These are phyloP conservation scores for Dusona sp. DNA, from an alignment of 2,888 invertebrate species.

Conservation along the genomic window DNA sequence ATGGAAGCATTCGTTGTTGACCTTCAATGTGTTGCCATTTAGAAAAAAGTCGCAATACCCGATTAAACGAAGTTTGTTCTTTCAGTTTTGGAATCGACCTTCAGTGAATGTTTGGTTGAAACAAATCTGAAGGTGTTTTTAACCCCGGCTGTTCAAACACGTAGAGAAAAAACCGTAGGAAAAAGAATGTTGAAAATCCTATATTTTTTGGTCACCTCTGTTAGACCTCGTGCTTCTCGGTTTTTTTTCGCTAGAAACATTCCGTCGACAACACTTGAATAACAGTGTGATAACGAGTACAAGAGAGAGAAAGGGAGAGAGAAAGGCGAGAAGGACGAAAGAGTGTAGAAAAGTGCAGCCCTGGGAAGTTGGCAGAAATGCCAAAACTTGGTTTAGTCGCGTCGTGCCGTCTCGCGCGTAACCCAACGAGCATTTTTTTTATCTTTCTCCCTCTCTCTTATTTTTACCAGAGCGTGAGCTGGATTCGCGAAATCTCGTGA, in stretches of 20 bases:
- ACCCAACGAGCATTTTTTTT: conserved; percentile 35
- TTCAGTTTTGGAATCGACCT: too few species aligned
- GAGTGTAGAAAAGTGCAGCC: conserved; percentile 65
- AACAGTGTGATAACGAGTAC: conserved; percentile 48
- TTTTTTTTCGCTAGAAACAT: conserved; percentile 70
- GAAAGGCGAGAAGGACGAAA: conserved; percentile 60
- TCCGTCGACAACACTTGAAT: conserved; percentile 73
- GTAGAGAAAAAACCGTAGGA: not conserved
- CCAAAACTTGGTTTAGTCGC: conserved; percentile 70
- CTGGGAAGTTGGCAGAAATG: conserved; percentile 76
- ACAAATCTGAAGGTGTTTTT: not conserved
- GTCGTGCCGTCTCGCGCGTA: conserved; percentile 52
- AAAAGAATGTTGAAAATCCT: not conserved
- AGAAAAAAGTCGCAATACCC: not conserved
- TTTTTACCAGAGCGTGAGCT: conserved; percentile 30
- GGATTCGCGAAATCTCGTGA: conserved; percentile 23
- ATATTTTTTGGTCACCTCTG: not conserved
- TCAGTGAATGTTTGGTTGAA: too few species aligned
- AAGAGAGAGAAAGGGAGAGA: conserved; percentile 54
- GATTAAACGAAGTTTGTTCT: too few species aligned
- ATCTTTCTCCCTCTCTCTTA: conserved; percentile 18
- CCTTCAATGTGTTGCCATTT: not conserved
- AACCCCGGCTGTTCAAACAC: not conserved
- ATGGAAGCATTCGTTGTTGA: not conserved
- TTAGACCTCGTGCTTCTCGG: not conserved